Evolutionary conservation across 2,113 vertebrate genomes (phyloP), one percentile per base, ranked within the genome.

Genomic region (Thryonomys swinderianus): DNA sequence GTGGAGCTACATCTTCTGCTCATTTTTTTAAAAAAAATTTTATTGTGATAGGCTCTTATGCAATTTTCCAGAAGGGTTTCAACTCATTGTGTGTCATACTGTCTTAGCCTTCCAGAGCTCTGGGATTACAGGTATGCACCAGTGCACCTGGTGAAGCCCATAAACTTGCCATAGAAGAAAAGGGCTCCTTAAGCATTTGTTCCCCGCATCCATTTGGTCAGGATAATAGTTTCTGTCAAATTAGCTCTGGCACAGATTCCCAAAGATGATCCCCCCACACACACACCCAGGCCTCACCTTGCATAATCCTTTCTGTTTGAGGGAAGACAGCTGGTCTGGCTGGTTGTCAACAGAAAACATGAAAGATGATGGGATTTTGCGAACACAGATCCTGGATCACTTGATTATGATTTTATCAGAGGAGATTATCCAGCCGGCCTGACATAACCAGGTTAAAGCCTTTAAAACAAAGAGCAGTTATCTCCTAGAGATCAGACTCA

Each of bases 331-430:
- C 25, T 6, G 67, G 12, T 71, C 30, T 51, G 76, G 6, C 40
- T 73, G 18, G 12, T 53, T 37, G 32, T 55, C 66, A 88, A 42
- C 0, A 30, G 37, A 90, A 62, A 27, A 42, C 48, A 37, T 6
- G 17, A 84, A 90, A 88, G 25, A 11, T 57, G 11, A 90, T 57
- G 25, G 7, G 16, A 69, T 53, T 91, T 62, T 88, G 8, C 71
- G 76, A 34, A 37, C 59, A 32, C 34, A 76, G 87, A 40, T 62
- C 30, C 62, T 7, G 81, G 92, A 67, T 84, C 10, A 74, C 2
- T 83, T n/a, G 21, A 37, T 74, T 95, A 69, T 76, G 25, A 55
- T 32, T 83, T 76, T 82, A 64, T 82, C 42, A 62, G 62, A 85
- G 45, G 20, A 88, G 34, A 53, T 74, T 76, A 88, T 85, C 16